Base-by-base conservation (phyloP, 2,888 invertebrate species). In the Acanthacorydalis orientalis region DNA sequence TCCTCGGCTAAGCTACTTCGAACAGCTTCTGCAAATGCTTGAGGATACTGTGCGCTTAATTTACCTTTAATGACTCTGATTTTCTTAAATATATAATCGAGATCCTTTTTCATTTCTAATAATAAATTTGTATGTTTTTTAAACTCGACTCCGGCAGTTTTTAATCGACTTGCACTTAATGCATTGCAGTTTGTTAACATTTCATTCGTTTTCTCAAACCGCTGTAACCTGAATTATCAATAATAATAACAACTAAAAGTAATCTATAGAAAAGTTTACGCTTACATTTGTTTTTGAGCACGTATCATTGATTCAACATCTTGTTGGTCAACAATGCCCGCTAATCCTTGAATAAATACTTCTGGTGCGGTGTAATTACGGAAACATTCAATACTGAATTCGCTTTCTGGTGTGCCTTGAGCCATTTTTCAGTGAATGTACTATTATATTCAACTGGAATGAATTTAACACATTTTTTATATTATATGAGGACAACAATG, bases 191-290 rank as follows among this genome's bases (percentile, higher is more conserved):
- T 97, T 9, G 90, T 83, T 32, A 98, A 68, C 97, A 97, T 98
- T 70, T 98, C 97, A 60, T 97, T 98, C 0, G 97, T 97, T 65
- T 97, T 97, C 61, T 97, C 97, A 68, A 96, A 98, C 48, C 96
- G 75, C 58, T 90, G 88, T 31, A 97, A 64, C 89, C 92, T 92
- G 60, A 1, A 72, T 68, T 51, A 48, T 48, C 52, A 48, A 48
- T 9, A 43, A 9, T 31, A 8, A 23, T 23, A 15, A 14, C n/a
- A 40, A 40, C 4, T 10, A 15, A 15, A 43, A 46, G 40, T 23
- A 8, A 37, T 49, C n/a, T 38, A 11, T 43, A 41, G 33, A 47
- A 15, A 50, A 47, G 49, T 31, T 47, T 35, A 44, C 52, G 59
- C 73, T 74, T 73, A 88, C 92, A 92, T 92, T 68, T 88, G 88